A percentile compares a stretch with the other conserved stretches of the same genome.
These are phyloP conservation scores for Cephus cinctus DNA, from an alignment of 1,140 invertebrate genomes.

Conservation along the genomic window DNA sequence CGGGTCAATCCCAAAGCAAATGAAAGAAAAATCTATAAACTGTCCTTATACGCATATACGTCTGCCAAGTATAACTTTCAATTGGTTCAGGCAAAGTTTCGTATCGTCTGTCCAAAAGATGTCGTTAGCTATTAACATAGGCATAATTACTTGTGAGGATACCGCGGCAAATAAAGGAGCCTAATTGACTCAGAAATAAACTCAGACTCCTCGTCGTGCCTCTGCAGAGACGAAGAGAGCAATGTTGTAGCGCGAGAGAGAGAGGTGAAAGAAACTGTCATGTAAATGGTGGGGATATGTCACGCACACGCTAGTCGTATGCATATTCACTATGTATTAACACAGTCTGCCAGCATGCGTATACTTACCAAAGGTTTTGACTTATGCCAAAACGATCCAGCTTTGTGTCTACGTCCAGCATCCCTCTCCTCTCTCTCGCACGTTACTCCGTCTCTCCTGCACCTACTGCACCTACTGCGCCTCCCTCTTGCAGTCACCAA, in stretches of 20 bases:
- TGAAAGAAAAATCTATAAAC: too few relatives aligned
- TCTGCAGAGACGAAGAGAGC: constrained; percentile 3
- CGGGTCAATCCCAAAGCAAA: too few relatives aligned
- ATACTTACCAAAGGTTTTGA: constrained; percentile 48
- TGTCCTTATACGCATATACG: too few relatives aligned
- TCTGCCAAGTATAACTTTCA: too few relatives aligned
- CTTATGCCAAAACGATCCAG: constrained; percentile 53
- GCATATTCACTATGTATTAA: too few relatives aligned
- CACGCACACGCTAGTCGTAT: too few relatives aligned
- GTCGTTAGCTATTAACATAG: constrained; percentile 50
- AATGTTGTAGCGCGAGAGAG: constrained; percentile 20
- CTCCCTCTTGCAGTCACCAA: constrained; percentile 1
- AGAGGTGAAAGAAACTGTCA: constrained; percentile 2
- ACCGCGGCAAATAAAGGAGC: constrained; percentile 49
- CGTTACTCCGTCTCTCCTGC: too few relatives aligned
- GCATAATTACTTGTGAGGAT: constrained; percentile 50
- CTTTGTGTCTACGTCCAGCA: constrained; percentile 42
- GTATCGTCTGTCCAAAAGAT: constrained; percentile 47
- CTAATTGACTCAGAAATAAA: constrained; percentile 57
- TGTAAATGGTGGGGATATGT: not conserved
- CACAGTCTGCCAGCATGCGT: too few relatives aligned
- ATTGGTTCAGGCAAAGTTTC: too few relatives aligned
- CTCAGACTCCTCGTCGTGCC: constrained; percentile 26
- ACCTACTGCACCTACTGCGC: too few relatives aligned
- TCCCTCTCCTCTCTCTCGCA: not conserved